Conservation (phyloP, 2,888 invertebrate species). For the Ceraclea dissimilis region DNA sequence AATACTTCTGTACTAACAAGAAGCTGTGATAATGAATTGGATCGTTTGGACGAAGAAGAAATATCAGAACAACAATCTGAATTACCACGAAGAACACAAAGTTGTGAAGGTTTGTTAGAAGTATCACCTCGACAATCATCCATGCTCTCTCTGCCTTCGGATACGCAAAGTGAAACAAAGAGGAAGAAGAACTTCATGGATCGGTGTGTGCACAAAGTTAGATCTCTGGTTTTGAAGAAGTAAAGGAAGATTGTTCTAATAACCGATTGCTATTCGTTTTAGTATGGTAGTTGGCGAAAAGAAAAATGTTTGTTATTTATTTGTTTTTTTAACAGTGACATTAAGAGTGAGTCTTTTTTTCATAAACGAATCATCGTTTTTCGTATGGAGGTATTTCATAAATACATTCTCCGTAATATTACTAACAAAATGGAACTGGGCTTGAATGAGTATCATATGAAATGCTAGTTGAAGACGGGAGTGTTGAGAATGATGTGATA, state of each 20-base stretch:
- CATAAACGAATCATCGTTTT: background rate
- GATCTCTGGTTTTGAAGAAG: slow-evolving; percentile 55
- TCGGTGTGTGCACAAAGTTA: slow-evolving; percentile 75
- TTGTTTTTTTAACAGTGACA: slow-evolving; percentile 8
- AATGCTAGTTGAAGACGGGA: too few species aligned
- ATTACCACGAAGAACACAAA: slow-evolving; percentile 46
- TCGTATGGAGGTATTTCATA: slow-evolving; percentile 24
- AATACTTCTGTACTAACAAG: slow-evolving; percentile 2
- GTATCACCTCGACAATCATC: slow-evolving; percentile 45
- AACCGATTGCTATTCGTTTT: slow-evolving; percentile 39
- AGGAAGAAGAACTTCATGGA: slow-evolving; percentile 78
- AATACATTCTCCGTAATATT: slow-evolving; percentile 21
- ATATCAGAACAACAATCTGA: slow-evolving; percentile 32
- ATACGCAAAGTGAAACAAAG: slow-evolving; percentile 53
- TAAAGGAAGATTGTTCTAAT: slow-evolving; percentile 18
- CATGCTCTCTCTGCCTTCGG: slow-evolving; percentile 49
- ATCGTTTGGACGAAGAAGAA: slow-evolving; percentile 31
- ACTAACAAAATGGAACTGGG: too few species aligned
- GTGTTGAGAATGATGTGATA: too few species aligned
- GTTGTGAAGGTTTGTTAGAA: slow-evolving; percentile 56
- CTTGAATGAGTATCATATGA: too few species aligned
- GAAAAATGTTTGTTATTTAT: slow-evolving; percentile 14
- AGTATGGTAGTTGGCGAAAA: slow-evolving; percentile 36
- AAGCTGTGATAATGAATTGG: slow-evolving; percentile 33
- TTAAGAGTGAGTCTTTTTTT: slow-evolving; percentile 10